Conservation (phyloP, 2,888 invertebrate genomes). For the Lepas anatifera region DNA sequence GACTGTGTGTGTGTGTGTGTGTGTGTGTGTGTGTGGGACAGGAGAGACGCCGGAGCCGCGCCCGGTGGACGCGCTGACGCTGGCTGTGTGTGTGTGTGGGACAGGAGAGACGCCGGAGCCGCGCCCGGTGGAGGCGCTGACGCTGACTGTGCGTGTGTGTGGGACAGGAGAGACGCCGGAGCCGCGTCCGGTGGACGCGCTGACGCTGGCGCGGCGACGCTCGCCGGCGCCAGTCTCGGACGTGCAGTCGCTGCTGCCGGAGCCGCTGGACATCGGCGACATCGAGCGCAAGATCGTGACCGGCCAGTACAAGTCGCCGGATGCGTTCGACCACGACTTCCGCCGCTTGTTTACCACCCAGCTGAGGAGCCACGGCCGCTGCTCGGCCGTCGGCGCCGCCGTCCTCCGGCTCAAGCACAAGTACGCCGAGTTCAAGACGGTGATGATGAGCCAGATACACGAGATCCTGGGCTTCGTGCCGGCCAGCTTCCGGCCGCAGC, state of each 20-base stretch:
- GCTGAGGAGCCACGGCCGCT: constrained; percentile 54
- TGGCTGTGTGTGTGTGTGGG: too few species aligned
- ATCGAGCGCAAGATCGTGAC: constrained; percentile 66
- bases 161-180: neutral
- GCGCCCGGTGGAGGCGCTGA: too few species aligned
- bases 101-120: too few species aligned
- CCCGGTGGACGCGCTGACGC: too few species aligned
- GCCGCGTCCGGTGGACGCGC: neutral
- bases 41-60: too few species aligned
- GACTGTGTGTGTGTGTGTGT: too few species aligned
- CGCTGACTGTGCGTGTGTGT: too few species aligned
- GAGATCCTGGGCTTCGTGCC: constrained; percentile 42
- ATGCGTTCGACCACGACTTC: constrained; percentile 69
- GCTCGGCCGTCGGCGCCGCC: constrained; percentile 55
- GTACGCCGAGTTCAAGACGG: constrained; percentile 46
- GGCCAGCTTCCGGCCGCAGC: neutral
- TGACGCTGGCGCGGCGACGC: neutral
- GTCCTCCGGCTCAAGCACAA: constrained; percentile 56
- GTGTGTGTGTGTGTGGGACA: too few species aligned
- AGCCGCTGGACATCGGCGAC: constrained; percentile 57
- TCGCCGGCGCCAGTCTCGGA: neutral
- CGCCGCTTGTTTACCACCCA: constrained; percentile 50
- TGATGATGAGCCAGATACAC: constrained; percentile 44
- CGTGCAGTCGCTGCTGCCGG: constrained; percentile 39
- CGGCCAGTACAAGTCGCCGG: constrained; percentile 56